Base-by-base conservation (phyloP, 1,140 invertebrate species). In the Archegozetes longisetosus region DNA sequence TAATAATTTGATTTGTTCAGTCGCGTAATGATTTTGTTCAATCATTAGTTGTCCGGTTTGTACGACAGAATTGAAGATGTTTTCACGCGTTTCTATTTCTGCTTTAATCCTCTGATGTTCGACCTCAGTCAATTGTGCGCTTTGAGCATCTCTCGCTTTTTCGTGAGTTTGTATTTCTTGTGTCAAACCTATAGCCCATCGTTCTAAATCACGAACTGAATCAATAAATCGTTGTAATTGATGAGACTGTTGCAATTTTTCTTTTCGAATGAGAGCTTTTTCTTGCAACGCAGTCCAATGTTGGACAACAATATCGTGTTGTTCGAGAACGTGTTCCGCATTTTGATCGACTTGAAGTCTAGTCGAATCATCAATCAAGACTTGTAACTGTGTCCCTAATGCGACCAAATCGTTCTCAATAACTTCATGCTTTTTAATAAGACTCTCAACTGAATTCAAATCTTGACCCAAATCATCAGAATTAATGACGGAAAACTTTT, bases 381-480 rank as follows among this genome's bases (percentile, higher is more conserved):
- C 78, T 78, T 85, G 73, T n/a, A 74, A 67, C 70, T 76, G 91
- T 0, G 88, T 89, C 70, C 96, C 91, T 2, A 97, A 74, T 0
- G 89, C 91, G 2, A 93, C 81, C 14, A 97, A 71, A 73, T 98
- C 93, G 71, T 93, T 95, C 72, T 96, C 91, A 68, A 94, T 89
- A 2, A 85, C 84, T 74, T 96, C 90, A 70, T 96, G 92, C 65
- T 86, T 83, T 62, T 89, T 76, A 3, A 90, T 78, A 54, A 92
- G 73, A 0, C 82, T 81, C 56, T 89, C 71, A 22, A 89, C 90
- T 0, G 89, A 86, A 68, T 93, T 87, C 6, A 91, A 76, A 73
- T 96, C 90, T 49, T 86, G 73, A 3, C 89, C 90, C 3, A 88
- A 71, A 68, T 91, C 88, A 13, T 85, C 84, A 6, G 87, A 84